Conservation (phyloP, 2,888 invertebrate species). For the Seira ritae region DNA sequence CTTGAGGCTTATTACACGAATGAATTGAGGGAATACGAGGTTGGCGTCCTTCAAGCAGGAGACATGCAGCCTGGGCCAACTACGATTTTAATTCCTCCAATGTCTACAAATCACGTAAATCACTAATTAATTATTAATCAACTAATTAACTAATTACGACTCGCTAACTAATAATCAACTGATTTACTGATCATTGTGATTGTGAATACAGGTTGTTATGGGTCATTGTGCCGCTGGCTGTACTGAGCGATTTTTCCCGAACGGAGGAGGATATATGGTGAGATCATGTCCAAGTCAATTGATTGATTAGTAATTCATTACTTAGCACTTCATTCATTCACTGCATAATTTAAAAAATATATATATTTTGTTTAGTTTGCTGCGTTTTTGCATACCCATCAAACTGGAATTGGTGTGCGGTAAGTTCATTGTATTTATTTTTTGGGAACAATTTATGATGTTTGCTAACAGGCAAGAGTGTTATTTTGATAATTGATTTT, state of each 20-base stretch:
- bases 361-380: constrained; percentile 8
- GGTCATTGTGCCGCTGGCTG: constrained; percentile 51
- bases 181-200: no score
- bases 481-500: background rate
- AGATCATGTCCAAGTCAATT: no score
- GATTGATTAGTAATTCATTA: background rate
- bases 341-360: background rate
- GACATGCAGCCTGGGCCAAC: constrained; percentile 1
- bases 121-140: no score
- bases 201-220: constrained; percentile 17
- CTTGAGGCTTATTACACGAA: constrained; percentile 42
- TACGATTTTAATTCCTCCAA: constrained; percentile 45
- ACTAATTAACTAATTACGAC: no score
- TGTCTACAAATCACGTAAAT: constrained; percentile 1
- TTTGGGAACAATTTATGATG: constrained; percentile 12
- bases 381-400: constrained; percentile 42
- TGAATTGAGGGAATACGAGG: constrained; percentile 34
- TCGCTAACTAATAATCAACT: no score
- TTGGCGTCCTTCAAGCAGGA: background rate
- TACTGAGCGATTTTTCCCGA: background rate
- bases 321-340: background rate
- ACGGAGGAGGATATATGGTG: background rate
- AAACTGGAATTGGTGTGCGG: constrained; percentile 23
- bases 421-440: background rate
- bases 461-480: background rate